A percentile compares a stretch with the other conserved stretches of the same genome.
Evolutionary conservation across 2,888 invertebrate genomes (phyloP).

Genomic region (Dysmachus trigonus): DNA sequence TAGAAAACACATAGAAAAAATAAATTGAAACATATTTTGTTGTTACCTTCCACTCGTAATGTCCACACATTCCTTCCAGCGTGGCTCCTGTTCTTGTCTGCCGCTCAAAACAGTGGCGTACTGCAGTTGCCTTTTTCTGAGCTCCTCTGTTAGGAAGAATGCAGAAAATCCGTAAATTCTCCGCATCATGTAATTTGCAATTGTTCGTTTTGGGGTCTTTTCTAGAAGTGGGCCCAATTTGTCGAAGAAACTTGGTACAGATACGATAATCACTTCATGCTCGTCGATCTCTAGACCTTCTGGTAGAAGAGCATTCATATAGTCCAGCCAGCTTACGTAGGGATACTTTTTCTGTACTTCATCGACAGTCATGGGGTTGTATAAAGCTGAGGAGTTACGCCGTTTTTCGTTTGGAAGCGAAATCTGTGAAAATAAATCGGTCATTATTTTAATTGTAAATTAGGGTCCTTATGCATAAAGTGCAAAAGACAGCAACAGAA

Average conservation of each 20-base stretch:
- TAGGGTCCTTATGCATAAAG: no score
- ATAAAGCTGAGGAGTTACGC: conserved; percentile 88
- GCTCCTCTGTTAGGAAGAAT: conserved; percentile 80
- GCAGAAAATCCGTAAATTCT: conserved; percentile 83
- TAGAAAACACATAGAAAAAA: not conserved
- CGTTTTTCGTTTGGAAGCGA: conserved; percentile 89
- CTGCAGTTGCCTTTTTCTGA: conserved; percentile 80
- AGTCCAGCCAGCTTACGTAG: conserved; percentile 69
- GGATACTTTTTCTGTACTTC: conserved; percentile 80
- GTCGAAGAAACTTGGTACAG: conserved; percentile 82
- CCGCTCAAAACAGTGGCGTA: conserved; percentile 85
- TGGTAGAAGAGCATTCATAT: conserved; percentile 82
- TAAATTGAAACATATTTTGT: not conserved
- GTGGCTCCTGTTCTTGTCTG: conserved; percentile 82
- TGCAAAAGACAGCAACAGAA: not conserved
- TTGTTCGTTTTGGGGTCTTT: conserved; percentile 70
- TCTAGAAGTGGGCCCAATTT: conserved; percentile 73
- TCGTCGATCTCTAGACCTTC: conserved; percentile 70
- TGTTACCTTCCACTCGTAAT: conserved; percentile 77
- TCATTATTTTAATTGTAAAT: not conserved
- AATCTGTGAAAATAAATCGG: conserved; percentile 68
- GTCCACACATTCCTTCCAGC: conserved; percentile 93
- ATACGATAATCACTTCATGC: conserved; percentile 83
- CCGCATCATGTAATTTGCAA: conserved; percentile 95
- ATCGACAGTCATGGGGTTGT: conserved; percentile 87